These are phyloP conservation scores for Drosophila paramelanica DNA, from an alignment of 2,888 invertebrate genomes.

Conservation along the genomic window DNA sequence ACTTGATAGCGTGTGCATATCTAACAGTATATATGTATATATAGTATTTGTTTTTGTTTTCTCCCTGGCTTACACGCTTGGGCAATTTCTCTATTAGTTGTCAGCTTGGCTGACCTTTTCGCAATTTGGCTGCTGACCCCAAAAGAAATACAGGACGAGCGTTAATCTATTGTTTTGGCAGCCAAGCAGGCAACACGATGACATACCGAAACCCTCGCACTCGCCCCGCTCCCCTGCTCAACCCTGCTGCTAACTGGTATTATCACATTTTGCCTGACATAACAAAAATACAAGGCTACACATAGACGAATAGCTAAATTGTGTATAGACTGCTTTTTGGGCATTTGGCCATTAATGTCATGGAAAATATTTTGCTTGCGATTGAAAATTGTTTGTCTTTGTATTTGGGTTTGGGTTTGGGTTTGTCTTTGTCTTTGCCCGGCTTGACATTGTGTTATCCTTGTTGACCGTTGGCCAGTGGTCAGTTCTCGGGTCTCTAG, in stretches of 20 bases:
- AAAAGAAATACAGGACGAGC: constrained; percentile 31
- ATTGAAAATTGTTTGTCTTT: constrained; percentile 75
- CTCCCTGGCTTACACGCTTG: constrained; percentile 19
- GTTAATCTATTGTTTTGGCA: constrained; percentile 74
- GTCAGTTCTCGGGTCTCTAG: constrained; percentile 22
- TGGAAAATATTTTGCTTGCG: constrained; percentile 71
- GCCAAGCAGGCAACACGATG: constrained; percentile 59
- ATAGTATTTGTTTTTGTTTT: background rate
- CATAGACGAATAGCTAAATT: constrained; percentile 32
- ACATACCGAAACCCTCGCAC: constrained; percentile 24
- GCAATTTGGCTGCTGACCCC: constrained; percentile 44
- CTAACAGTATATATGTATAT: constrained; percentile 20
- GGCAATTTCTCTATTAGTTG: constrained; percentile 54
- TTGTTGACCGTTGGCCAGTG: constrained; percentile 55
- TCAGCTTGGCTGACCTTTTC: constrained; percentile 42
- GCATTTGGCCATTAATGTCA: constrained; percentile 70
- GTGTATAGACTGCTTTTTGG: constrained; percentile 30
- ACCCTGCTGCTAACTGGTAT: constrained; percentile 22
- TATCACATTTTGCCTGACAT: constrained; percentile 59
- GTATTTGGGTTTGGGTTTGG: constrained; percentile 53
- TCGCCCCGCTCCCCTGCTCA: background rate
- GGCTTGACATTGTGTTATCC: constrained; percentile 65
- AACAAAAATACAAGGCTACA: constrained; percentile 43
- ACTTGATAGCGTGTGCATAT: constrained; percentile 37
- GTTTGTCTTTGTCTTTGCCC: constrained; percentile 37